Evolutionary conservation across 2,113 vertebrate genomes (phyloP).

Genomic region (Stegastes partitus): DNA sequence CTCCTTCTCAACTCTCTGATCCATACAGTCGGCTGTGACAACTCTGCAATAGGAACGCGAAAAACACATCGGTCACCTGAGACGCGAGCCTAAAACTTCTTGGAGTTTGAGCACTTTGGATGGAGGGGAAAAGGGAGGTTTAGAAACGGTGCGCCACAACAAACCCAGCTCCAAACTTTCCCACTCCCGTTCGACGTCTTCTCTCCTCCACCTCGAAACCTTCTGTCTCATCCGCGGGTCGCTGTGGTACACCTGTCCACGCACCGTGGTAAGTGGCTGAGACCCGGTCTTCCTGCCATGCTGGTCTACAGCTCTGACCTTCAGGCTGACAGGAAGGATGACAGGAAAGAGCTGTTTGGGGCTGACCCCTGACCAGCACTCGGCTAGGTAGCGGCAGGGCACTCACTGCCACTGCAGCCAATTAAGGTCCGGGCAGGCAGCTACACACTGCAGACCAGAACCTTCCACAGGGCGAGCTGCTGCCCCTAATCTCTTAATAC

Average conservation of each 20-base stretch:
- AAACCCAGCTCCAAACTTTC: constrained; percentile 37
- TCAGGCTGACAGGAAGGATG: constrained; percentile 74
- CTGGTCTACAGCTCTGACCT: constrained; percentile 70
- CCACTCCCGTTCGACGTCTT: constrained; percentile 13
- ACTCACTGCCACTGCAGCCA: constrained; percentile 71
- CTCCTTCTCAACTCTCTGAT: constrained; percentile 30
- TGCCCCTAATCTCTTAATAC: constrained; percentile 83
- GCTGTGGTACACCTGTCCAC: constrained; percentile 52
- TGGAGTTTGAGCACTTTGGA: background rate
- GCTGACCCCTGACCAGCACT: constrained; percentile 67
- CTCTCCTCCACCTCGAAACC: constrained; percentile 33
- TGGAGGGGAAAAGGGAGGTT: constrained; percentile 1
- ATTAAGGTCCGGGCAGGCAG: constrained; percentile 71
- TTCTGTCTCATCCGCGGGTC: constrained; percentile 46
- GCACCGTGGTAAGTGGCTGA: constrained; percentile 47
- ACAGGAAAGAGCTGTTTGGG: constrained; percentile 60
- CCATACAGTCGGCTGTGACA: constrained; percentile 16
- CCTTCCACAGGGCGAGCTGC: constrained; percentile 67
- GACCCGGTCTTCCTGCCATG: constrained; percentile 43
- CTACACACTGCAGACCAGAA: constrained; percentile 58
- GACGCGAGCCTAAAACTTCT: constrained; percentile 18
- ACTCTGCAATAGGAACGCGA: constrained; percentile 22
- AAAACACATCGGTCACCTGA: constrained; percentile 39
- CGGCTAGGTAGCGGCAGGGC: constrained; percentile 60
- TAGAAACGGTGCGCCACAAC: background rate